Base-by-base conservation (phyloP, 1,140 invertebrate species). In the Andrena cerasifolii region DNA sequence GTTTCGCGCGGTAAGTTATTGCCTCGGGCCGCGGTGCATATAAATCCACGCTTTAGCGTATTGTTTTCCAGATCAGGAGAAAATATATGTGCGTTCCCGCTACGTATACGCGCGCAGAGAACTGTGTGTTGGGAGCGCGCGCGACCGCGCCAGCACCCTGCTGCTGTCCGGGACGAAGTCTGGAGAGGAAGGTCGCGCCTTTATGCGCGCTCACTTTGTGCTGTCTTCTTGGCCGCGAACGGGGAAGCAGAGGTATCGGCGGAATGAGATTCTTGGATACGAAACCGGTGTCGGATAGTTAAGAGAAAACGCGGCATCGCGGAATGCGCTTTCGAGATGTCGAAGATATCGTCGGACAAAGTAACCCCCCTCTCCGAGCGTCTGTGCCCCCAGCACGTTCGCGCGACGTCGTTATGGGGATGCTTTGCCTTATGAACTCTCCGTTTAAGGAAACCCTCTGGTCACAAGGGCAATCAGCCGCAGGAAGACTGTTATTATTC, bases 51-150 rank as follows among this genome's bases (percentile, higher is more conserved):
- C 86, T 89, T 61, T 87, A 88, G 87, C 80, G 87, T 92, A 92
- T 92, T 92, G 90, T 91, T 91, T 92, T 91, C 90, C 90, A 91
- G 90, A 92, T 92, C 90, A 88, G 89, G 89, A 90, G 89, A 73
- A 91, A 92, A 91, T 91, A 89, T 91, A 91, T 90, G 86, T 91
- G 79, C 79, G 74, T 63, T 58, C 53, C 18, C 61, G 40, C 43
- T 59, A 45, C 65, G 16, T 28, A 8, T 24, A 47, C 43, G 28
- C 45, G 16, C 24, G 2, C 8, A 21, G 18, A 43, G 33, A 36
- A 21, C n/a, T 0, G 31, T 14, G 14, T 28, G 28, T 56, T 18
- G 53, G 12, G 26, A 12, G 53, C 47, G 16, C 31, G 18, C 24
- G 40, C 47, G 16, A 10, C 3, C 36, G 49, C 49, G 6, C 4